Percentiles rank a stretch among this genome's conserved stretches.
phyloP scores from a whole-genome alignment of 2,888 invertebrate species.

The Cremastinae sp. region DNA sequence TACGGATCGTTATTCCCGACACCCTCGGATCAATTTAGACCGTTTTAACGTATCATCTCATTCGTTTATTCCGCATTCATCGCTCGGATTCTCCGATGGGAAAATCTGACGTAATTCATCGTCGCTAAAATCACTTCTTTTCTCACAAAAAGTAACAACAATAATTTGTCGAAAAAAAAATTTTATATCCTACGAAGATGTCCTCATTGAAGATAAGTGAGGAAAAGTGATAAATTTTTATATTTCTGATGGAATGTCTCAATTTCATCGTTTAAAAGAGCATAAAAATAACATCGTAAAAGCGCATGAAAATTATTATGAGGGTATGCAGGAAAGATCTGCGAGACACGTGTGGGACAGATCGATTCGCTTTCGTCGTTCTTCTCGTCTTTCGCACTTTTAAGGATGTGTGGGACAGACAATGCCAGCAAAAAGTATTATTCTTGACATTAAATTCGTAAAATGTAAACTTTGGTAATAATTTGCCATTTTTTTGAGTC shows the following conservation, averaged over 20 bases:
- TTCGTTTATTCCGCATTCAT: constrained; percentile 6
- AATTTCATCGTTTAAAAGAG: background rate
- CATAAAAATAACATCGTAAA: background rate
- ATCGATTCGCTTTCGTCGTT: constrained; percentile 33
- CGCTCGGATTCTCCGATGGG: background rate
- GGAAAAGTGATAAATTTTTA: no score
- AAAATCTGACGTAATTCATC: background rate
- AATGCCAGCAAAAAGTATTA: no score
- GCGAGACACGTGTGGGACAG: background rate
- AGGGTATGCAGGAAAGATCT: constrained; percentile 5
- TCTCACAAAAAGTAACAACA: no score
- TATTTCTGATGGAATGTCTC: no score
- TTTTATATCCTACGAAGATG: no score
- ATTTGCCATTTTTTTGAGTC: no score
- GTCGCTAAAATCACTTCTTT: background rate
- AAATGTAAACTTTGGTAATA: no score
- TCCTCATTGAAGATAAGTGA: background rate
- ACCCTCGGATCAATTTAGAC: constrained; percentile 53
- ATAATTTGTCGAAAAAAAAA: no score
- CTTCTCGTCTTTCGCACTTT: constrained; percentile 1
- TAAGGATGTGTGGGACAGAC: no score
- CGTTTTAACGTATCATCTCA: constrained; percentile 33
- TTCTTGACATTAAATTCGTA: no score
- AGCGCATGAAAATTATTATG: background rate
- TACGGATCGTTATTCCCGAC: constrained; percentile 43